phyloP scores from a whole-genome alignment of 2,113 vertebrate genomes.

The Psilopogon haemacephalus region DNA sequence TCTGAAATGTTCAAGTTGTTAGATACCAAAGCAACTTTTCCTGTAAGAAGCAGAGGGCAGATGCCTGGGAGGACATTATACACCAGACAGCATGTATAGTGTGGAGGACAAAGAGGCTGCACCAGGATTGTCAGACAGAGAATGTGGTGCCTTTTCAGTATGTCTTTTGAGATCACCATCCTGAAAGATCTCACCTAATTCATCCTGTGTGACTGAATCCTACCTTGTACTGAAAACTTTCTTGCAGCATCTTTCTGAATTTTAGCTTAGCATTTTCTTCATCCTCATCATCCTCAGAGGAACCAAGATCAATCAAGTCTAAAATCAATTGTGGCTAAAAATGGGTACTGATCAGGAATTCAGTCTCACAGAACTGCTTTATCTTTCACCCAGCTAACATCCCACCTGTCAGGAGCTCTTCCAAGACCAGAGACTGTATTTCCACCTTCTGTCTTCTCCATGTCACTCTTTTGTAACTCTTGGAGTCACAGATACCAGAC shows the following conservation, averaged over 20 bases:
- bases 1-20: fast-evolving
- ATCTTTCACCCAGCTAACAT: not conserved
- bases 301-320: not conserved
- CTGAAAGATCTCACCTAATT: not conserved
- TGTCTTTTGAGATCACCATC: not conserved
- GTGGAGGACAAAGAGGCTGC: not conserved
- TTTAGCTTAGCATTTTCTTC: not conserved
- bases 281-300: not conserved
- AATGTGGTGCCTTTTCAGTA: not conserved
- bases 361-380: not conserved
- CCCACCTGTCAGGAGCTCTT: not conserved
- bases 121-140: not conserved
- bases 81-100: fast-evolving
- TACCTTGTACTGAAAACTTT: not conserved
- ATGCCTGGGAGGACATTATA: not conserved
- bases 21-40: not conserved
- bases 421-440: not conserved
- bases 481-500: not conserved
- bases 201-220: not conserved
- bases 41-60: not conserved
- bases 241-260: not conserved
- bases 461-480: not conserved
- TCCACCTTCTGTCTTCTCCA: not conserved
- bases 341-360: not conserved
- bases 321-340: not conserved